A percentile compares a stretch with the other conserved stretches of the same genome.
Evolutionary conservation across 2,797 vertebrate species (phyloP).

Genomic region (Premnoplex brunnescens): DNA sequence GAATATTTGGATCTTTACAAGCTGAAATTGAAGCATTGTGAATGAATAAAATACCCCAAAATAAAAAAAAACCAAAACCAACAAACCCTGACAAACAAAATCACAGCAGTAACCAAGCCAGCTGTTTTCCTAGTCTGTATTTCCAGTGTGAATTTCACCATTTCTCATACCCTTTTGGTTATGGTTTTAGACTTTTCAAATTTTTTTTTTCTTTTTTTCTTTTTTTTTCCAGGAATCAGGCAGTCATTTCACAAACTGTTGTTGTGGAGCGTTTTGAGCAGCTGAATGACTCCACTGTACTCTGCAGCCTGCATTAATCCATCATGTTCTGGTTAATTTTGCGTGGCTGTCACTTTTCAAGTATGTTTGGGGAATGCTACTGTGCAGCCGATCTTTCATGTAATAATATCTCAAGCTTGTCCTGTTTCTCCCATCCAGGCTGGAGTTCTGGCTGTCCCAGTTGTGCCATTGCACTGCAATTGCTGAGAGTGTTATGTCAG

Average conservation of each 20-base stretch:
- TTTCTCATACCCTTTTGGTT: neutral
- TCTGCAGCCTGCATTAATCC: neutral
- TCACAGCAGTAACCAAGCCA: neutral
- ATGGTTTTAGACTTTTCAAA: neutral
- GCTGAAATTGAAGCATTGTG: neutral
- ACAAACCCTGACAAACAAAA: neutral
- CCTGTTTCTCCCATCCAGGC: neutral
- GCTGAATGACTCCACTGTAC: neutral
- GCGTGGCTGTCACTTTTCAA: neutral
- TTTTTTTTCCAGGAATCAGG: neutral
- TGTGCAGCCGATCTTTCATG: neutral
- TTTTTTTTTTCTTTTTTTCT: neutral
- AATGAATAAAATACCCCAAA: neutral
- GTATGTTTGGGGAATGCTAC: neutral
- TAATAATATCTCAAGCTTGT: neutral
- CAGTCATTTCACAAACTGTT: neutral
- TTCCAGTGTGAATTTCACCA: neutral
- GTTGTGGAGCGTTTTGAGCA: neutral
- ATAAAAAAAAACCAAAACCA: too few species aligned
- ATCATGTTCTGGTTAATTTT: conserved; percentile 35
- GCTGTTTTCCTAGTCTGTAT: neutral
- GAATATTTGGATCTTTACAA: neutral
- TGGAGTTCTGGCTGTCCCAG: neutral
- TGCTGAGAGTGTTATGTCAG: neutral
- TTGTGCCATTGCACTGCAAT: neutral